Base-by-base conservation (phyloP, 2,888 invertebrate genomes). In the Dynastes maya region DNA sequence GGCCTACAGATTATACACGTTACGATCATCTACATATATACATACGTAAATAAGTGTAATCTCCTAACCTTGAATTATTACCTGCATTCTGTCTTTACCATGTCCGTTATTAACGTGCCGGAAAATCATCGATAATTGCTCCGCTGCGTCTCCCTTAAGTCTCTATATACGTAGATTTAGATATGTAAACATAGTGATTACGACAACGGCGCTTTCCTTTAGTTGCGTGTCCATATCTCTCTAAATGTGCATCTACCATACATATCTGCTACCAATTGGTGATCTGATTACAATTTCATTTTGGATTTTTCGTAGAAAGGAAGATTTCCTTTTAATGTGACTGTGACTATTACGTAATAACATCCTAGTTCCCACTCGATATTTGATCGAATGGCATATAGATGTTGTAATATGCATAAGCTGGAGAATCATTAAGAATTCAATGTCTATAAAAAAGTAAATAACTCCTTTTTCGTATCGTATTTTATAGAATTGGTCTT, bases 61-160 rank as follows among this genome's bases (percentile, higher is more conserved):
- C 11, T 49, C 22, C 49, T 45, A 27, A 68, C 67, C 45, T 49
- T 68, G 49, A 68, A 68, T 68, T 68, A 68, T 49, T 68, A 27
- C 67, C 27, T 49, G 67, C 49, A 68, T 68, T 68, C 67, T 49
- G 49, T 49, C 22, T 27, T 67, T 49, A 49, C 49, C 49, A 1
- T 27, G 32, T 49, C 11, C 49, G n/a, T 68, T 22, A 49, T 49
- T 49, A 49, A 6, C 5, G 13, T 68, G 49, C 45, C 16, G 27
- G 67, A 68, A 68, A 68, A 22, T 68, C 49, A 49, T 68, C 67
- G 45, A 27, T 68, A 68, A 68, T 49, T 65, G 29, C 49, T 49
- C 27, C 13, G 49, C 45, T 11, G 11, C 22, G 16, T 49, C 22
- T 27, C 5, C 53, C 5, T 61, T 27, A 61, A 61, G 11, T 11